Evolutionary conservation across 2,113 vertebrate genomes (phyloP), one percentile per base, ranked within the genome.

Genomic region (Origma solitaria): DNA sequence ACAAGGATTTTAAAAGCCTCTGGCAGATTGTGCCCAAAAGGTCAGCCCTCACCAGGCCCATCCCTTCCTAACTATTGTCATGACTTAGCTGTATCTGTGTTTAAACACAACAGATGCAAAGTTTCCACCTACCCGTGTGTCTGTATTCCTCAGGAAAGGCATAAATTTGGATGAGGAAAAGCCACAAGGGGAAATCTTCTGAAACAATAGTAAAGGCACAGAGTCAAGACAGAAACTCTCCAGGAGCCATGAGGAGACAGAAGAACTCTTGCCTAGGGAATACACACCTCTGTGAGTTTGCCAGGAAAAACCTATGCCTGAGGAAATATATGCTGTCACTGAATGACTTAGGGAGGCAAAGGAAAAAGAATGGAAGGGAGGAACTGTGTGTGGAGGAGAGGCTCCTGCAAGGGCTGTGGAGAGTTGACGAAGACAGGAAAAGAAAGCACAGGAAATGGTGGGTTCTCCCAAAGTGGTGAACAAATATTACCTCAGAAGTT

Each of bases 311-410:
- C 7, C 17, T 15, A 44, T 17, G 79, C 76, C 58, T 82, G 45
- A 68, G 45, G 49, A 77, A 84, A 72, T 77, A 85, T 7, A 44
- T 2, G 17, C 16, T 92, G 76, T 71, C 60, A 92, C 51, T 47
- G 31, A 35, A 75, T 90, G 82, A 90, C 86, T 92, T 81, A 86
- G 64, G 50, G 24, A 88, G 37, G 44, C 40, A 78, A 75, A 86
- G 15, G 23, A 81, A 93, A 93, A 94, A 92, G 58, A 33, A 77
- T 0, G 4, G 95, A 94, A 96, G 86, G 83, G 83, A 92, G 92
- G 38, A 90, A 88, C 54, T 0, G 0, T 2, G 1, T 35, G 45
- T 37, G n/a, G 62, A 80, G 15, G 24, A 88, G 76, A 76, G 49
- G 50, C 33, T 88, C 11, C 27, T 42, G 10, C 0, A 0, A 72